Evolutionary conservation across 2,113 vertebrate genomes (phyloP).

Genomic region (Anoura caudifer): DNA sequence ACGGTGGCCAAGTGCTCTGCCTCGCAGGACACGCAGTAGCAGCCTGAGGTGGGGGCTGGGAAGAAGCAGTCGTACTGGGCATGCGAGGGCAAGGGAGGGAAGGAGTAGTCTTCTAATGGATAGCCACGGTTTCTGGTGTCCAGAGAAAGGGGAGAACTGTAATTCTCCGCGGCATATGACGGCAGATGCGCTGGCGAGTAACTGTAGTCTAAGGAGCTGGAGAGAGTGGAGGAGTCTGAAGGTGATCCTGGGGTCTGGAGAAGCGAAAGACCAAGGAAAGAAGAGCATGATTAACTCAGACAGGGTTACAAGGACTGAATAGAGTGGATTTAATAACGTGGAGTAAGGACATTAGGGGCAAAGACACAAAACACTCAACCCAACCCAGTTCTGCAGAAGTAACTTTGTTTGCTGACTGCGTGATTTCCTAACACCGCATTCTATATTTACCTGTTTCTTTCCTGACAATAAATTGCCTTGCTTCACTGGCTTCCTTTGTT

Average conservation of each 20-base stretch:
- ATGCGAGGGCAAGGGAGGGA: constrained; percentile 62
- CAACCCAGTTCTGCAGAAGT: constrained; percentile 36
- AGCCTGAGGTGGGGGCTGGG: constrained; percentile 75
- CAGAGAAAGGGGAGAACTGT: constrained; percentile 82
- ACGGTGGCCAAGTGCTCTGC: constrained; percentile 70
- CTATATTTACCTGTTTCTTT: constrained; percentile 33
- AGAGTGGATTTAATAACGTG: not conserved
- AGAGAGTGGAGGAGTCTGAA: constrained; percentile 80
- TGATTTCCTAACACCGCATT: constrained; percentile 29
- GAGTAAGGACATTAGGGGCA: not conserved
- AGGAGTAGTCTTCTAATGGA: constrained; percentile 77
- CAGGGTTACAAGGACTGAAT: not conserved
- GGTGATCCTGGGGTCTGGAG: constrained; percentile 84
- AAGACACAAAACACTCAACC: not conserved
- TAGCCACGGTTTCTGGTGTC: constrained; percentile 79
- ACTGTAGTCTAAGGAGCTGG: constrained; percentile 83
- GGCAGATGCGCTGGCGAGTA: constrained; percentile 87
- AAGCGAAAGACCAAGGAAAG: not conserved
- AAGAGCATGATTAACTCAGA: constrained; percentile 32
- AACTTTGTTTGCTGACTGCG: constrained; percentile 41
- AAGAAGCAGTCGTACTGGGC: constrained; percentile 62
- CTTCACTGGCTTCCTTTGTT: constrained; percentile 68
- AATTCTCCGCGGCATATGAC: constrained; percentile 82
- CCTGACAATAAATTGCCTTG: constrained; percentile 62
- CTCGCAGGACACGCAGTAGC: constrained; percentile 81